Percentiles rank a stretch among this genome's conserved stretches.
These are phyloP conservation scores for Antheraea yamamai DNA, from an alignment of 2,888 invertebrate species.

Conservation along the genomic window DNA sequence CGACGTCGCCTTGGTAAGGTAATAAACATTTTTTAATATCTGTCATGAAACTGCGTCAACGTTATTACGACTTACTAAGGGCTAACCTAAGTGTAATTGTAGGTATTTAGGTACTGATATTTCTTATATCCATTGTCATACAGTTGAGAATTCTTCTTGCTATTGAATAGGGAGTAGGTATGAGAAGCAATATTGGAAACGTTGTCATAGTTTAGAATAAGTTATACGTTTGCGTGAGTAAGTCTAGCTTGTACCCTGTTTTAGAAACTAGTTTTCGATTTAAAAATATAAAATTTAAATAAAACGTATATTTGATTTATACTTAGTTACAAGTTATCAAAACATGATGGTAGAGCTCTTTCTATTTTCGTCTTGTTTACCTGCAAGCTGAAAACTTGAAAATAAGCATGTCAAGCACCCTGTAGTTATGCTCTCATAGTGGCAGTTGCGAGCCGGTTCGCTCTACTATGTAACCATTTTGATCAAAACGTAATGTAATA, in stretches of 20 bases:
- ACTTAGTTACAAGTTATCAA: no score
- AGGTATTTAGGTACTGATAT: constrained; percentile 24
- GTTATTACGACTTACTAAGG: constrained; percentile 16
- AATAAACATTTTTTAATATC: constrained; percentile 47
- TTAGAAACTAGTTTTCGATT: not conserved
- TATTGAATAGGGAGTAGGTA: not conserved
- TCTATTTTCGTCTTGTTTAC: no score
- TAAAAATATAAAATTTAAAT: not conserved
- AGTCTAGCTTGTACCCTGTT: not conserved
- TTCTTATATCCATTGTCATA: constrained; percentile 11
- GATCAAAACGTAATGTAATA: no score
- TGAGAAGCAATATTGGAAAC: not conserved
- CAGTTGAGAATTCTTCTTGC: not conserved
- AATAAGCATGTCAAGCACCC: no score
- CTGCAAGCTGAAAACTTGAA: no score
- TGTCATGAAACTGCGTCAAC: constrained; percentile 26
- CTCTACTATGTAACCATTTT: no score
- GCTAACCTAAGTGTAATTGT: constrained; percentile 16
- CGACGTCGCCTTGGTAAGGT: constrained; percentile 50
- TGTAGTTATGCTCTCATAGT: no score
- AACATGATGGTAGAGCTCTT: no score
- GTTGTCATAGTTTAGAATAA: not conserved
- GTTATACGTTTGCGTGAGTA: not conserved
- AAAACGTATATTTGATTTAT: no score
- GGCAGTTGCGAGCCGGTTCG: no score